Percentiles rank a stretch among this genome's conserved stretches.
These are phyloP conservation scores for Melieria picta DNA, from an alignment of 2,888 invertebrate genomes.

Conservation along the genomic window DNA sequence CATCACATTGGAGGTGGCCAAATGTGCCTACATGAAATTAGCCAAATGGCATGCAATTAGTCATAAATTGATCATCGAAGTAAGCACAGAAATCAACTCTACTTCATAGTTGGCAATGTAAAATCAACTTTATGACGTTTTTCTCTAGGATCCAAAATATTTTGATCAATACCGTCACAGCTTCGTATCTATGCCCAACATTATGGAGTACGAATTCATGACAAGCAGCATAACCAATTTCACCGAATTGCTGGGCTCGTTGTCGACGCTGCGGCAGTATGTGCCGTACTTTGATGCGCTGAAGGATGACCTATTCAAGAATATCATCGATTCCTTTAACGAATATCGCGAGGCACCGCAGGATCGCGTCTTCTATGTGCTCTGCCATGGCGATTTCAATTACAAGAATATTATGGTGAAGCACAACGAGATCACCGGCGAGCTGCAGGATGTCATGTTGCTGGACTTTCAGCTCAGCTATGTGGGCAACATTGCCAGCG, in stretches of 20 bases:
- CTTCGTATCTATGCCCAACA: constrained; percentile 9
- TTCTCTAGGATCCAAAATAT: constrained; percentile 28
- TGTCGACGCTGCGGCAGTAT: constrained; percentile 24
- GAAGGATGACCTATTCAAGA: not conserved
- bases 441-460: constrained; percentile 47
- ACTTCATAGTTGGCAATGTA: too few relatives aligned
- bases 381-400: constrained; percentile 56
- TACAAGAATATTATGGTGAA: constrained; percentile 53
- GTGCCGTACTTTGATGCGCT: constrained; percentile 33
- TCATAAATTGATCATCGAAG: constrained; percentile 38
- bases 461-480: constrained; percentile 53
- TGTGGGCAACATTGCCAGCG: constrained; percentile 49
- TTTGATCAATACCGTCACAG: constrained; percentile 31
- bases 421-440: constrained; percentile 13
- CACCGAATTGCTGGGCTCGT: constrained; percentile 16
- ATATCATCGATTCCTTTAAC: constrained; percentile 5
- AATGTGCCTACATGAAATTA: constrained; percentile 38
- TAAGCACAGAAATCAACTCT: not conserved
- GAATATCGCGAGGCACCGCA: constrained; percentile 40
- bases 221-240: constrained; percentile 25
- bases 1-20: constrained; percentile 35
- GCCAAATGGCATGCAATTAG: constrained; percentile 45
- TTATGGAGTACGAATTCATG: not conserved
- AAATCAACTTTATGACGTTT: too few relatives aligned
- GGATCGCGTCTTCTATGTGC: constrained; percentile 44